Evolutionary conservation across 2,888 invertebrate species (phyloP).

Genomic region (Craniophora ligustri): DNA sequence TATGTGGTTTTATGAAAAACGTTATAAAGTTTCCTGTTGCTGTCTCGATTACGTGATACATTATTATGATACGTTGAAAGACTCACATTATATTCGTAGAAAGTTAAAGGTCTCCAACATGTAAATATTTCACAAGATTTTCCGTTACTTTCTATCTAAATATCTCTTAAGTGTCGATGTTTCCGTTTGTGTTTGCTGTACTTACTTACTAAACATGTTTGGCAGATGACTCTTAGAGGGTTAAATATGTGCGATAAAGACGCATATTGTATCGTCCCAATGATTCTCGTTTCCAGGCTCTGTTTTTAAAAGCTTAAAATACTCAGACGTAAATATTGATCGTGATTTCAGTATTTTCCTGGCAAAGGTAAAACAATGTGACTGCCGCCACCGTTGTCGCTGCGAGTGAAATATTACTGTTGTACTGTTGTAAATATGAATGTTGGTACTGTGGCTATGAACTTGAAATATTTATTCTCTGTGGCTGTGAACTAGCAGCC

Average conservation of each 20-base stretch:
- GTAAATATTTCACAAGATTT: slow-evolving; percentile 33
- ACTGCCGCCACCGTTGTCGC: slow-evolving; percentile 22
- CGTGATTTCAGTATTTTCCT: slow-evolving; percentile 31
- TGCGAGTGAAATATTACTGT: slow-evolving; percentile 42
- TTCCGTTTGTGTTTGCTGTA: no score
- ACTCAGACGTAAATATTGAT: slow-evolving; percentile 45
- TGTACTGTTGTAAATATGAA: slow-evolving; percentile 5
- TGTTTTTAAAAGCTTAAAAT: slow-evolving; percentile 22
- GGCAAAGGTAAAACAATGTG: slow-evolving; percentile 29
- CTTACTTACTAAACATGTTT: no score
- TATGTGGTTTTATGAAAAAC: slow-evolving; percentile 22
- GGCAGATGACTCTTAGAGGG: neutral
- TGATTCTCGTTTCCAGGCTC: slow-evolving; percentile 9
- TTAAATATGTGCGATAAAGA: slow-evolving; percentile 6
- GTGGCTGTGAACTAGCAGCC: slow-evolving; percentile 30
- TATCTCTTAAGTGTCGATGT: slow-evolving; percentile 12
- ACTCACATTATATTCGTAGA: slow-evolving; percentile 11
- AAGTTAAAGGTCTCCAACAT: slow-evolving; percentile 20
- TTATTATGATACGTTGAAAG: slow-evolving; percentile 7
- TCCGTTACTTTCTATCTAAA: slow-evolving; percentile 28
- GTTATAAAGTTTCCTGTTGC: slow-evolving; percentile 15
- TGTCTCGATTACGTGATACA: slow-evolving; percentile 20
- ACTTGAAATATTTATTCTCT: slow-evolving; percentile 19
- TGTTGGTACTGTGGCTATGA: neutral
- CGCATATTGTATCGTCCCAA: neutral